phyloP scores from a whole-genome alignment of 2,888 invertebrate species.

The Dilophus febrilis region DNA sequence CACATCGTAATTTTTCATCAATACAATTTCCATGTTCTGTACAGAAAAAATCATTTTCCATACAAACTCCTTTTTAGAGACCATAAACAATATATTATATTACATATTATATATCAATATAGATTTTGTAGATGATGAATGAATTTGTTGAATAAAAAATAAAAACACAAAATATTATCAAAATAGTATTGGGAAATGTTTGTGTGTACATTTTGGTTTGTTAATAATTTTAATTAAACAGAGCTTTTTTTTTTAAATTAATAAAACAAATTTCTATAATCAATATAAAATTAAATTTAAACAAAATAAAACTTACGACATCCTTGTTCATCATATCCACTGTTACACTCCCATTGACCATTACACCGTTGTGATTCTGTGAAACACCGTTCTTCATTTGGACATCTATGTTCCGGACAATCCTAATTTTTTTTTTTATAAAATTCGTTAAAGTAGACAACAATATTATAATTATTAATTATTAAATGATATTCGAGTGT shows the following conservation, averaged over 20 bases:
- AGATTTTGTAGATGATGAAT: no score
- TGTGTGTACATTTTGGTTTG: no score
- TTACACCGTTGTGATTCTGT: conserved; percentile 60
- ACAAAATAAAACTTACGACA: background rate
- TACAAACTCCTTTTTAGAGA: conserved; percentile 34
- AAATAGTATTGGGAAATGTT: no score
- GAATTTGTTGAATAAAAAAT: no score
- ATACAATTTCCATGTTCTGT: conserved; percentile 59
- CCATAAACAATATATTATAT: no score
- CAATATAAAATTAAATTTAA: no score
- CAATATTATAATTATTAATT: background rate
- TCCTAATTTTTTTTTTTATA: background rate
- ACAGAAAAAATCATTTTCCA: conserved; percentile 51
- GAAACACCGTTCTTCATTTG: conserved; percentile 39
- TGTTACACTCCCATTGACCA: conserved; percentile 52
- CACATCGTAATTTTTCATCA: conserved; percentile 59
- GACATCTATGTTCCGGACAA: conserved; percentile 5
- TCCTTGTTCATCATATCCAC: conserved; percentile 45
- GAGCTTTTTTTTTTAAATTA: no score
- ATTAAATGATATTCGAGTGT: conserved; percentile 1
- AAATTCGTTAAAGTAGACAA: background rate
- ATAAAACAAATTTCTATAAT: no score
- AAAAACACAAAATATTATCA: no score
- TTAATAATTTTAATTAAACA: no score
- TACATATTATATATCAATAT: no score